A percentile compares a stretch with the other conserved stretches of the same genome.
Conservation (phyloP, 2,888 invertebrate genomes). For the Thecophora atra region DNA sequence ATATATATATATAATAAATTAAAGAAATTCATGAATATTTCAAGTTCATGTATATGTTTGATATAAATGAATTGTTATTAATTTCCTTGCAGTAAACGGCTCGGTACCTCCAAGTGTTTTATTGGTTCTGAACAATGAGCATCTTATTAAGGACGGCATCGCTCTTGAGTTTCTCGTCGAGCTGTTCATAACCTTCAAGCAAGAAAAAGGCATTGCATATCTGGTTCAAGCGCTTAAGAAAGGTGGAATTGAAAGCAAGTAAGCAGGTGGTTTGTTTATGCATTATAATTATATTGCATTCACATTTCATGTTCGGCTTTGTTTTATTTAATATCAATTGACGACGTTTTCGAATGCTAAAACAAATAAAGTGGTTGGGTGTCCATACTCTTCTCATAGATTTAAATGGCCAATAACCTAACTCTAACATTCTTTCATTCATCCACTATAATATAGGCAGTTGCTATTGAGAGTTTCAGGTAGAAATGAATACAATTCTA, state of each 20-base stretch:
- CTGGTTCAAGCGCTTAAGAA: constrained; percentile 87
- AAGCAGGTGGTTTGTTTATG: constrained; percentile 47
- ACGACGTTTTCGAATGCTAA: constrained; percentile 27
- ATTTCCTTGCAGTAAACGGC: constrained; percentile 74
- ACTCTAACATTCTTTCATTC: constrained; percentile 13
- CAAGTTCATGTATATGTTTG: neutral
- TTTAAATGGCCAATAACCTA: constrained; percentile 39
- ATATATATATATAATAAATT: constrained; percentile 39
- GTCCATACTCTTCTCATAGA: constrained; percentile 40
- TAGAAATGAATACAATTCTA: constrained; percentile 49
- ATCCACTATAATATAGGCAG: neutral
- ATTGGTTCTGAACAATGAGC: constrained; percentile 88
- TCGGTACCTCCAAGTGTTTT: constrained; percentile 90
- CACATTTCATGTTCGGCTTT: neutral
- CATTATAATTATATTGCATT: neutral
- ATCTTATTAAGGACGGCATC: constrained; percentile 91
- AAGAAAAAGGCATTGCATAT: constrained; percentile 86
- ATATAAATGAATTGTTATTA: neutral
- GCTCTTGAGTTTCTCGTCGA: constrained; percentile 94
- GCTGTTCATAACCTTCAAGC: constrained; percentile 90
- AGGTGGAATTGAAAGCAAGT: constrained; percentile 81
- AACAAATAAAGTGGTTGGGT: constrained; percentile 40
- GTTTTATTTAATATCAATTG: constrained; percentile 7
- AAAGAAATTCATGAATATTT: neutral
- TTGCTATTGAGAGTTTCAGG: constrained; percentile 52